Conservation (phyloP, 2,113 vertebrate species). For the Halichoerus grypus region DNA sequence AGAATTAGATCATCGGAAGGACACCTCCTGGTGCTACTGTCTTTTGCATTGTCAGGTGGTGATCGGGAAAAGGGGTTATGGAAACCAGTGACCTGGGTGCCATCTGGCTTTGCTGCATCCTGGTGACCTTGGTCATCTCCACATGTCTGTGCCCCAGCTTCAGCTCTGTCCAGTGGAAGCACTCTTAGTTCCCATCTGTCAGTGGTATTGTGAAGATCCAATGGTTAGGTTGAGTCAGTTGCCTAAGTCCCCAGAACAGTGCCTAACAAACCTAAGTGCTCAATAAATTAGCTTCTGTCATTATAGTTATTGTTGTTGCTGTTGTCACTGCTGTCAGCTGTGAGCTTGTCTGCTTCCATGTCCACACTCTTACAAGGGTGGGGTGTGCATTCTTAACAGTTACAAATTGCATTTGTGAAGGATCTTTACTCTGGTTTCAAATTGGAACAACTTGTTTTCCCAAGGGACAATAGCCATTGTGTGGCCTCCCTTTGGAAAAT, state of each 20-base stretch:
- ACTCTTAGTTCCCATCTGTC: not conserved
- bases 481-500: not conserved
- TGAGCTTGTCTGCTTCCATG: not conserved
- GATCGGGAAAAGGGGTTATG: not conserved
- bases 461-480: not conserved
- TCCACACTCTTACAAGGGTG: too few relatives aligned
- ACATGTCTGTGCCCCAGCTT: not conserved
- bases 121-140: too few relatives aligned
- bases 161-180: fast-evolving
- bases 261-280: not conserved
- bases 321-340: not conserved
- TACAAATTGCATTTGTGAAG: not conserved
- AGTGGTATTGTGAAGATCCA: not conserved
- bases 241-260: not conserved
- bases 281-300: not conserved
- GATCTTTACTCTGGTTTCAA: constrained; percentile 24
- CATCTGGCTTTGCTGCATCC: not conserved
- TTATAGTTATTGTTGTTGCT: not conserved
- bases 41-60: not conserved
- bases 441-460: not conserved
- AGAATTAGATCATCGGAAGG: not conserved
- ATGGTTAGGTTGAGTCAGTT: not conserved
- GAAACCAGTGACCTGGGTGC: not conserved
- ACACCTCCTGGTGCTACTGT: fast-evolving
- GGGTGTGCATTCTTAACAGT: not conserved